phyloP scores from a whole-genome alignment of 2,113 vertebrate genomes.

The Engraulis encrasicolus region DNA sequence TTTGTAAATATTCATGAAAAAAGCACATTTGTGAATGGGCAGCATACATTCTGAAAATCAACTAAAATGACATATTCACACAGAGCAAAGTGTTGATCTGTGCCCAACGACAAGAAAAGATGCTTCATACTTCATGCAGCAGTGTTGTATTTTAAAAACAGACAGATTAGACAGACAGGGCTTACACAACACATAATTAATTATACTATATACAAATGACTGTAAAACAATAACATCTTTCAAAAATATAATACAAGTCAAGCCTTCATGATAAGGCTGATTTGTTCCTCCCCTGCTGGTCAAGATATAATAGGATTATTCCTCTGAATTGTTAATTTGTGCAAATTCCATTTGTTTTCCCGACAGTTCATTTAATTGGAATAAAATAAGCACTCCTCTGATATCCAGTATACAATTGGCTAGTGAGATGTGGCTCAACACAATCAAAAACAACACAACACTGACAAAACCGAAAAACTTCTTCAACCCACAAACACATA shows the following conservation, averaged over 20 bases:
- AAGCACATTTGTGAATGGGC: too few species aligned
- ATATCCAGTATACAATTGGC: constrained; percentile 36
- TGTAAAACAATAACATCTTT: constrained; percentile 18
- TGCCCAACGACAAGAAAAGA: not conserved
- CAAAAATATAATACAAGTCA: constrained; percentile 12
- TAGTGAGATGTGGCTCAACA: not conserved
- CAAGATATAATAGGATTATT: constrained; percentile 4
- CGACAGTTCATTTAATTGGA: constrained; percentile 29
- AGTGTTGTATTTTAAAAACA: not conserved
- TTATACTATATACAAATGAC: constrained; percentile 19
- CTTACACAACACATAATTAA: not conserved
- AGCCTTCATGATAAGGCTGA: not conserved
- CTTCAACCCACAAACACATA: not conserved
- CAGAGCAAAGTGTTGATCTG: not conserved
- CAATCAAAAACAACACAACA: constrained; percentile 29
- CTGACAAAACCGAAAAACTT: constrained; percentile 18
- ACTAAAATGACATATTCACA: too few species aligned
- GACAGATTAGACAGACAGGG: not conserved
- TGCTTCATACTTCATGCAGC: not conserved
- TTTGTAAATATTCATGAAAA: too few species aligned
- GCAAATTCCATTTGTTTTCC: constrained; percentile 20
- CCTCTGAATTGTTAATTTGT: constrained; percentile 6
- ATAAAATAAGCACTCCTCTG: constrained; percentile 17
- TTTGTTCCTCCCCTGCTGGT: constrained; percentile 11
- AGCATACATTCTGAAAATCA: too few species aligned